Evolutionary conservation across 2,888 invertebrate species (phyloP).

Genomic region (Lepidocyrtoides sp.): DNA sequence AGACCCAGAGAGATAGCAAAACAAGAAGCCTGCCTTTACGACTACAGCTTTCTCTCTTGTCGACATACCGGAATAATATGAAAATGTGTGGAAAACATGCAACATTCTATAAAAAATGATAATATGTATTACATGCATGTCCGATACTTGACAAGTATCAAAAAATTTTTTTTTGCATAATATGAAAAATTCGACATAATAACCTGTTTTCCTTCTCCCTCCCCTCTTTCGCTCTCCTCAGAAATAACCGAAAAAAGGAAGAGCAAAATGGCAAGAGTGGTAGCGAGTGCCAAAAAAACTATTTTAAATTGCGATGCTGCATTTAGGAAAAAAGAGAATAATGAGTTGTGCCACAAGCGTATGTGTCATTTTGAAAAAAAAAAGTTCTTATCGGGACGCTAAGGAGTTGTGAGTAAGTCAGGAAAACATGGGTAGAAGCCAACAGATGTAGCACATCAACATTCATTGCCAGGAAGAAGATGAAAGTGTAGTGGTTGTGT

Average conservation of each 20-base stretch:
- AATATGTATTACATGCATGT: too few species aligned
- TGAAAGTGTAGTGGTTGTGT: too few species aligned
- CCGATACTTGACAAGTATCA: not conserved
- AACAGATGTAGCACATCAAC: conserved; percentile 9
- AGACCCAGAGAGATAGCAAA: too few species aligned
- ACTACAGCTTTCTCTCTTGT: too few species aligned
- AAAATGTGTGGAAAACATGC: too few species aligned
- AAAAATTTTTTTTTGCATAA: not conserved
- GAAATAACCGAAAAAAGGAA: not conserved
- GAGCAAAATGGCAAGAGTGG: not conserved
- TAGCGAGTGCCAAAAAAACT: conserved; percentile 11
- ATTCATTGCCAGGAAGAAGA: not conserved
- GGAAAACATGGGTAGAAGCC: not conserved
- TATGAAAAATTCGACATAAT: conserved; percentile 23
- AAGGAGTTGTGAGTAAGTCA: not conserved
- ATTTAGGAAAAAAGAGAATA: conserved; percentile 1
- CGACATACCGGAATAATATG: too few species aligned
- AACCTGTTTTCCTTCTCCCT: not conserved
- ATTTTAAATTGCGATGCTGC: conserved; percentile 19
- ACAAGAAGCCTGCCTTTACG: too few species aligned
- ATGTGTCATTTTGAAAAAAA: conserved; percentile 43
- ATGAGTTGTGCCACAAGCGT: conserved; percentile 32
- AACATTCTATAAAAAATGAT: too few species aligned
- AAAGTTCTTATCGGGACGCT: conserved; percentile 17
- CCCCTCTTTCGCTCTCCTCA: too few species aligned